phyloP scores from a whole-genome alignment of 2,888 invertebrate species.

The Mongoloraphidia duomilia region DNA sequence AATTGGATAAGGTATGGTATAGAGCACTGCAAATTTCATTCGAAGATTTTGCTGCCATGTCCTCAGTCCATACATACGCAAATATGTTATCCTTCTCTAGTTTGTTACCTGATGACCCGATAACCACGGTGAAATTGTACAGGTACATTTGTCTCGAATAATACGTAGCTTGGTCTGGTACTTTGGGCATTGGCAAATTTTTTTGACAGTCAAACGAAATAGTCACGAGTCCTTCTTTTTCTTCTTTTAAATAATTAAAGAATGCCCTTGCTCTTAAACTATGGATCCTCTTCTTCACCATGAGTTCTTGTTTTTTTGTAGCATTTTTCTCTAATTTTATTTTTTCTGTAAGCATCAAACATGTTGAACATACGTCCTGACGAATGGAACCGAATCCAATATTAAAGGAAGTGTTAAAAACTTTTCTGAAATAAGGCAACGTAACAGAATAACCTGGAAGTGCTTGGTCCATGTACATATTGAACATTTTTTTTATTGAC shows the following conservation, averaged over 20 bases:
- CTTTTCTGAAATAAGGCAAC: too few species aligned
- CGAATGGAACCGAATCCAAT: too few species aligned
- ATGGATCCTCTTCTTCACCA: too few species aligned
- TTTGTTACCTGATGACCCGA: conserved; percentile 18
- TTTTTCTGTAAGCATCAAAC: too few species aligned
- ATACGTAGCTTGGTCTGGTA: conserved; percentile 22
- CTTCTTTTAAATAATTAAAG: conserved; percentile 16
- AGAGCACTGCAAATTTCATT: neutral
- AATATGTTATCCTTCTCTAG: conserved; percentile 16
- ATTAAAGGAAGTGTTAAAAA: too few species aligned
- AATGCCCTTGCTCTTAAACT: conserved; percentile 18
- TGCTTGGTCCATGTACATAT: too few species aligned
- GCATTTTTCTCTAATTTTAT: too few species aligned
- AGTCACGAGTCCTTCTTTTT: conserved; percentile 10
- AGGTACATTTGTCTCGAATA: conserved; percentile 22
- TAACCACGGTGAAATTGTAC: conserved; percentile 23
- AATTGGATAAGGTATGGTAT: neutral
- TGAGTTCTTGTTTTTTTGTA: too few species aligned
- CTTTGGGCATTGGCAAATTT: conserved; percentile 21
- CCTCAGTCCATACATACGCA: conserved; percentile 17
- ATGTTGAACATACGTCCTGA: too few species aligned
- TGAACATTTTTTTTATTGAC: too few species aligned
- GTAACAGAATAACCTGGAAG: too few species aligned
- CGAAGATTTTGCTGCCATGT: conserved; percentile 10
- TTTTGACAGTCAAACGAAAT: conserved; percentile 23